Evolutionary conservation across 2,797 vertebrate species (phyloP).

Genomic region (Picus viridis): DNA sequence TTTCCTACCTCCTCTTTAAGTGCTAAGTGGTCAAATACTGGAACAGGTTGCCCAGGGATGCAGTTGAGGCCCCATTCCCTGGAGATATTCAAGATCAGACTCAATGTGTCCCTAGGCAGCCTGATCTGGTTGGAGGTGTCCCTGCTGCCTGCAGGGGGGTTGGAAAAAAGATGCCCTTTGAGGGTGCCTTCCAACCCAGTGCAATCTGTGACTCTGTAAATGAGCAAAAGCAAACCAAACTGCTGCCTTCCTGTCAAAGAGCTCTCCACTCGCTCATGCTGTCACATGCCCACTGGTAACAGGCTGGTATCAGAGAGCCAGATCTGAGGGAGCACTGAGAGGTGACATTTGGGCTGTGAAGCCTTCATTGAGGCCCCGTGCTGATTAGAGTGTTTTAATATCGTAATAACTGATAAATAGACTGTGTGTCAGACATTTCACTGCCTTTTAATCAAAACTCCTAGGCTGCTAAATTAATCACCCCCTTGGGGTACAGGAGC

Average conservation of each 20-base stretch:
- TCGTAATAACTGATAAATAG: constrained; percentile 84
- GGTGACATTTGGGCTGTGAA: constrained; percentile 75
- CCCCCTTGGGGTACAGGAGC: constrained; percentile 77
- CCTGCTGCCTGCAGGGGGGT: no score
- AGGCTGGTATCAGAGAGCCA: constrained; percentile 52
- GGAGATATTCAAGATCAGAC: no score
- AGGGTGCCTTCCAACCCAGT: no score
- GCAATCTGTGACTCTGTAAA: not conserved
- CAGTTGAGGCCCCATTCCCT: no score
- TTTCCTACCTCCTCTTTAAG: not conserved
- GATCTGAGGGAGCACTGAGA: constrained; percentile 67
- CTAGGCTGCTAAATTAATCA: constrained; percentile 81
- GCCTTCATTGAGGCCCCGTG: constrained; percentile 77
- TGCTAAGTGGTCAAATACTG: not conserved
- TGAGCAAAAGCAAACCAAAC: not conserved
- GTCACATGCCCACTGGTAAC: not conserved
- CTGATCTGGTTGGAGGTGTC: no score
- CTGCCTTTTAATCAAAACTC: constrained; percentile 84
- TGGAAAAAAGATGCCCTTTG: no score
- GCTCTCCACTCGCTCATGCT: not conserved
- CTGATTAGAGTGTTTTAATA: constrained; percentile 81
- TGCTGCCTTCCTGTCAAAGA: constrained; percentile 17
- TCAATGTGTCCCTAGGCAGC: no score
- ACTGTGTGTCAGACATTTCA: constrained; percentile 80
- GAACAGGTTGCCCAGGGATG: no score